phyloP scores from a whole-genome alignment of 2,797 vertebrate genomes.

The Chromis chromis region DNA sequence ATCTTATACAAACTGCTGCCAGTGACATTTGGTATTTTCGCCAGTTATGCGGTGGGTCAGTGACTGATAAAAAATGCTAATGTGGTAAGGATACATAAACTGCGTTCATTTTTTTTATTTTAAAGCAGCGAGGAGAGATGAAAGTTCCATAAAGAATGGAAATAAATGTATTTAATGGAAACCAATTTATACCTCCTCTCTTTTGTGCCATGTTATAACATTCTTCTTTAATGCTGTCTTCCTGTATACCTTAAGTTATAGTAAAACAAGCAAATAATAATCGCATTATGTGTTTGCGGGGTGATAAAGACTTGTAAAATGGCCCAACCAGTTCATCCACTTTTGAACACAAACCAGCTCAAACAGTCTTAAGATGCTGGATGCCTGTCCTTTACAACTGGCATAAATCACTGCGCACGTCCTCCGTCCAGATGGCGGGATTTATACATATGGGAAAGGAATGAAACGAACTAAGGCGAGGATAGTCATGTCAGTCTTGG shows the following conservation, averaged over 20 bases:
- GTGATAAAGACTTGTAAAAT: conserved; percentile 22
- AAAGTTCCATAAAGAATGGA: not conserved
- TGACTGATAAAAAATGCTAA: conserved; percentile 30
- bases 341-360: conserved; percentile 41
- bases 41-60: conserved; percentile 3
- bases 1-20: conserved; percentile 11
- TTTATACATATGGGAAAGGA: conserved; percentile 60
- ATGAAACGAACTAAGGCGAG: conserved; percentile 57
- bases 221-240: not conserved
- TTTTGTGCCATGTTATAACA: not conserved
- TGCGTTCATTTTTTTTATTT: not conserved
- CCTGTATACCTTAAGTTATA: not conserved
- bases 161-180: not conserved
- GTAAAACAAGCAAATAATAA: conserved; percentile 2
- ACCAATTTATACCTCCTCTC: not conserved
- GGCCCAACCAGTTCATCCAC: conserved; percentile 19
- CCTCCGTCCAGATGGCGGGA: conserved; percentile 73
- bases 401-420: conserved; percentile 22
- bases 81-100: not conserved
- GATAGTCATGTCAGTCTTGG: conserved; percentile 45
- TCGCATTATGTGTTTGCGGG: conserved; percentile 5
- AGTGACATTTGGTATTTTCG: conserved; percentile 19
- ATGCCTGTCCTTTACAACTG: conserved; percentile 43
- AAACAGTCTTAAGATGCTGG: conserved; percentile 37
- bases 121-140: conserved; percentile 19